A percentile compares a stretch with the other conserved stretches of the same genome.
phyloP scores from a whole-genome alignment of 2,113 vertebrate genomes.

The Vimba vimba region DNA sequence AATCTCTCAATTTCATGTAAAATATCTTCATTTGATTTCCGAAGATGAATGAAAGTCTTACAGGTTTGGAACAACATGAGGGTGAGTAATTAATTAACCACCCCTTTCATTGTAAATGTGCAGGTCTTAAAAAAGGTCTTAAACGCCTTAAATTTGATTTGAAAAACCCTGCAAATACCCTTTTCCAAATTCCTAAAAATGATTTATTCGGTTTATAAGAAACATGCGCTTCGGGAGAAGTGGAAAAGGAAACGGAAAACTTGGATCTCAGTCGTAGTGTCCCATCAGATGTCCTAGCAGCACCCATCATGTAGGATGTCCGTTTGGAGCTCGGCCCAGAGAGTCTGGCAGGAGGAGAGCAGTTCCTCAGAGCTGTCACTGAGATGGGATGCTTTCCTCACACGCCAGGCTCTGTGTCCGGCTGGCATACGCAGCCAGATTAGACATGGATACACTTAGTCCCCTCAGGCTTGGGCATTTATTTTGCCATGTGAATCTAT shows the following conservation, averaged over 20 bases:
- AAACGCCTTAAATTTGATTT: too few relatives aligned
- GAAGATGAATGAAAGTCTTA: too few relatives aligned
- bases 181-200: background rate
- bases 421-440: slow-evolving; percentile 41
- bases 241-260: slow-evolving; percentile 17
- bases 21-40: too few relatives aligned
- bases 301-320: slow-evolving; percentile 18
- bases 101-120: too few relatives aligned
- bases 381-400: slow-evolving; percentile 19
- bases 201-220: slow-evolving; percentile 14
- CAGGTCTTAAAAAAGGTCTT: too few relatives aligned
- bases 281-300: slow-evolving; percentile 10
- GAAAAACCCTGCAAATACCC: too few relatives aligned
- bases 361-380: background rate
- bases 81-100: too few relatives aligned
- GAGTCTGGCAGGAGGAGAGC: slow-evolving; percentile 33
- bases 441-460: slow-evolving; percentile 43
- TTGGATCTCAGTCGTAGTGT: background rate
- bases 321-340: background rate
- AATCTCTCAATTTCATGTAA: too few relatives aligned
- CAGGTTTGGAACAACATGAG: too few relatives aligned
- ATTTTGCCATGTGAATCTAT: slow-evolving; percentile 14
- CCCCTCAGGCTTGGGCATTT: slow-evolving; percentile 29
- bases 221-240: background rate
- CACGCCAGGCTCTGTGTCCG: slow-evolving; percentile 18